Conservation (phyloP, 2,888 invertebrate species). For the Monopis laevigella region DNA sequence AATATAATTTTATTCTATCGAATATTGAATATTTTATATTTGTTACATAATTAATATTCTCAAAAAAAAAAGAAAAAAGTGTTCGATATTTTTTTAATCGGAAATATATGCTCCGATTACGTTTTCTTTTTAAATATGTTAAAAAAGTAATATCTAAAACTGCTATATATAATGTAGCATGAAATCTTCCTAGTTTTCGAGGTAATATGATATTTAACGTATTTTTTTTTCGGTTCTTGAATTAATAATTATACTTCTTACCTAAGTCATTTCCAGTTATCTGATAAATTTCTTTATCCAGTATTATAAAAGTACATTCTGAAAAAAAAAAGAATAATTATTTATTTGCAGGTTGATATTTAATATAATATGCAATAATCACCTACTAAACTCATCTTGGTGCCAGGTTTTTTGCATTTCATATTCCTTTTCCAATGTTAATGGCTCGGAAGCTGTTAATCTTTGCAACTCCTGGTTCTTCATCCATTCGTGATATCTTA, state of each 20-base stretch:
- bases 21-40: too few relatives aligned
- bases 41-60: too few relatives aligned
- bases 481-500: constrained; percentile 95
- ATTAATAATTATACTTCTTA: constrained; percentile 31
- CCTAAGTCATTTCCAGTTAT: constrained; percentile 70
- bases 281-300: constrained; percentile 70
- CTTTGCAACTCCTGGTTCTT: constrained; percentile 80
- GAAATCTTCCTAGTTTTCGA: too few relatives aligned
- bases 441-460: constrained; percentile 89
- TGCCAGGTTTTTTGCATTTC: constrained; percentile 92
- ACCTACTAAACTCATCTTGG: constrained; percentile 84
- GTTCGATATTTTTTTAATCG: too few relatives aligned
- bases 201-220: not conserved
- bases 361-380: not conserved
- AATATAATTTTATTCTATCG: too few relatives aligned
- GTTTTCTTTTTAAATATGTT: too few relatives aligned
- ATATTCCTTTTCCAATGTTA: constrained; percentile 87
- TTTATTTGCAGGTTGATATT: not conserved
- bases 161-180: too few relatives aligned
- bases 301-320: constrained; percentile 93
- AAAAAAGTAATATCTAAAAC: too few relatives aligned
- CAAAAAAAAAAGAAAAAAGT: too few relatives aligned
- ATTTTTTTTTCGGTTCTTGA: not conserved
- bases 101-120: too few relatives aligned
- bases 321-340: constrained; percentile 30